phyloP scores from a whole-genome alignment of 2,888 invertebrate species.

The Perdita meconis region DNA sequence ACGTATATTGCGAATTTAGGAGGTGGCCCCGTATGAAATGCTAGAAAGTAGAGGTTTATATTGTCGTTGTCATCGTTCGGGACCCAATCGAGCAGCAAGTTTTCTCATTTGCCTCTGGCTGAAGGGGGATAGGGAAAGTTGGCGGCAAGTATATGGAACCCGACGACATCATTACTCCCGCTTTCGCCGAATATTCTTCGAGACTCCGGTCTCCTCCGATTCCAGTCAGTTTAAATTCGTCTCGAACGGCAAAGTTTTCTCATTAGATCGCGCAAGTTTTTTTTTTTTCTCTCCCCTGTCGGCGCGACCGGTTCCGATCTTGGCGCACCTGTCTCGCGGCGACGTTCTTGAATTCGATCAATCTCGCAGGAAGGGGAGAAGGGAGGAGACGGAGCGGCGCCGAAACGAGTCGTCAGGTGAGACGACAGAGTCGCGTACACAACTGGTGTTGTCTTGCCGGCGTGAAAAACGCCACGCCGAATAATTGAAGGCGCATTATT shows the following conservation, averaged over 20 bases:
- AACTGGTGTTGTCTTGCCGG: conserved; percentile 62
- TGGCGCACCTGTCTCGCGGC: neutral
- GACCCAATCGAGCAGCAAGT: conserved; percentile 39
- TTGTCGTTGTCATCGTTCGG: conserved; percentile 19
- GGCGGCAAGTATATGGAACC: conserved; percentile 3
- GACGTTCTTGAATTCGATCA: conserved; percentile 9
- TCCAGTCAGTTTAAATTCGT: conserved; percentile 36
- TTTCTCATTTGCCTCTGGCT: conserved; percentile 29
- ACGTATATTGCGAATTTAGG: too few relatives aligned
- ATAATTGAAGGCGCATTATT: conserved; percentile 68
- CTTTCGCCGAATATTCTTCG: conserved; percentile 26
- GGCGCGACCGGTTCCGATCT: neutral
- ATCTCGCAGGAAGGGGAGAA: conserved; percentile 1
- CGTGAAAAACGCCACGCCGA: conserved; percentile 43
- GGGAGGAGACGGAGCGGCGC: conserved; percentile 31
- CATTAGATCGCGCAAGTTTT: conserved; percentile 33
- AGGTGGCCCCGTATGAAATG: too few relatives aligned
- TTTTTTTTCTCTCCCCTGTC: neutral
- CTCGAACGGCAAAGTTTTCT: conserved; percentile 43
- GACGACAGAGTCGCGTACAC: conserved; percentile 61
- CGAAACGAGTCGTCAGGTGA: conserved; percentile 72
- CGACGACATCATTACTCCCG: conserved; percentile 30
- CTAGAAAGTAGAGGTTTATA: neutral
- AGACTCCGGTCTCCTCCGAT: conserved; percentile 14
- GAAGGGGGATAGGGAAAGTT: conserved; percentile 23